These are phyloP conservation scores for Craniophora ligustri DNA, from an alignment of 2,888 invertebrate species.

Conservation along the genomic window DNA sequence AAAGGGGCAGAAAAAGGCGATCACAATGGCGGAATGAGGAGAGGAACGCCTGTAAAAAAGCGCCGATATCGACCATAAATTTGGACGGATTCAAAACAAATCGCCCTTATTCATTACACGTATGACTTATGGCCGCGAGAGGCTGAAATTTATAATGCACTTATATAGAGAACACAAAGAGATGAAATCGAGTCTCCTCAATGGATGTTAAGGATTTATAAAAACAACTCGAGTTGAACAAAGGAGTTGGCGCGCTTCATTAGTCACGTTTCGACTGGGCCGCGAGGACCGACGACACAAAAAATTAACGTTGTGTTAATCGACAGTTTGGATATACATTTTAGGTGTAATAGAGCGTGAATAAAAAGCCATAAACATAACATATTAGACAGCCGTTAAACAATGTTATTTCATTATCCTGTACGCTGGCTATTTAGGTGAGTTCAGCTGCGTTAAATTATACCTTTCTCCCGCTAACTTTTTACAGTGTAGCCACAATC, in stretches of 20 bases:
- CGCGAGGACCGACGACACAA: conserved; percentile 62
- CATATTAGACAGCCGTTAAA: conserved; percentile 50
- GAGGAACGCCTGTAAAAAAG: conserved; percentile 86
- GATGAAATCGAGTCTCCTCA: conserved; percentile 64
- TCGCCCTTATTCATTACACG: conserved; percentile 88
- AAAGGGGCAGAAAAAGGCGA: conserved; percentile 85
- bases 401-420: conserved; percentile 47
- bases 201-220: conserved; percentile 66
- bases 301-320: conserved; percentile 60
- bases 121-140: conserved; percentile 85
- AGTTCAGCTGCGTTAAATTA: conserved; percentile 49
- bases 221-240: conserved; percentile 72
- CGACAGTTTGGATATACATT: conserved; percentile 54
- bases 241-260: conserved; percentile 76
- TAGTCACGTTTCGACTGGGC: conserved; percentile 77
- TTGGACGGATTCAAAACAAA: conserved; percentile 88
- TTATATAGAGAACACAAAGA: conserved; percentile 80
- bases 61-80: conserved; percentile 85
- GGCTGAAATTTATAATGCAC: conserved; percentile 81
- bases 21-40: conserved; percentile 83
- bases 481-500: conserved; percentile 31
- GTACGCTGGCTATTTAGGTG: conserved; percentile 22
- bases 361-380: conserved; percentile 49
- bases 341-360: conserved; percentile 64
- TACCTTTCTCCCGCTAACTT: conserved; percentile 37